Evolutionary conservation across 2,113 vertebrate species (phyloP).

Genomic region (Craseonycteris thonglongyai): DNA sequence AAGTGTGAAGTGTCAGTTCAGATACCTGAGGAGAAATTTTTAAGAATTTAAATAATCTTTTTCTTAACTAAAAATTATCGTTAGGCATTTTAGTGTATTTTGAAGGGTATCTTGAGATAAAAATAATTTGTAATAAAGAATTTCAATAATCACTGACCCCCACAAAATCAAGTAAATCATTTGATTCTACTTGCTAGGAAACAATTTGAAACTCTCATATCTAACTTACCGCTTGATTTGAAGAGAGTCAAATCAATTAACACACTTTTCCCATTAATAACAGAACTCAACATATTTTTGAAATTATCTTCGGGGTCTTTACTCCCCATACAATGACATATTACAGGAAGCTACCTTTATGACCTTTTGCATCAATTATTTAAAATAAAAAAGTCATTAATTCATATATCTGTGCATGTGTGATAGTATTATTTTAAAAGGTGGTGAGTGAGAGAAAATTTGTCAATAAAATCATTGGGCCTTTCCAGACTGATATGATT

Average conservation of each 20-base stretch:
- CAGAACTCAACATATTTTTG: background rate
- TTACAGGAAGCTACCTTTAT: background rate
- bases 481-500: constrained; percentile 57
- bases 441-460: constrained; percentile 7
- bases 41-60: background rate
- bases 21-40: background rate
- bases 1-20: background rate
- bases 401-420: constrained; percentile 31
- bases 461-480: constrained; percentile 57
- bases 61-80: background rate
- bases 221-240: background rate
- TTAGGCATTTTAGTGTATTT: background rate
- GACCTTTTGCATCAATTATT: constrained; percentile 54
- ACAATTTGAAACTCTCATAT: background rate
- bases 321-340: constrained; percentile 27
- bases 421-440: constrained; percentile 36
- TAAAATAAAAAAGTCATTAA: constrained; percentile 60
- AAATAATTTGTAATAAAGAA: background rate
- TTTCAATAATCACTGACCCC: background rate
- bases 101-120: background rate
- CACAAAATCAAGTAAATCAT: background rate
- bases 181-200: background rate
- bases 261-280: constrained; percentile 18
- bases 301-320: constrained; percentile 16
- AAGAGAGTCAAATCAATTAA: constrained; percentile 19